Conservation (phyloP, 2,888 invertebrate genomes). For the Apamea epomidion region DNA sequence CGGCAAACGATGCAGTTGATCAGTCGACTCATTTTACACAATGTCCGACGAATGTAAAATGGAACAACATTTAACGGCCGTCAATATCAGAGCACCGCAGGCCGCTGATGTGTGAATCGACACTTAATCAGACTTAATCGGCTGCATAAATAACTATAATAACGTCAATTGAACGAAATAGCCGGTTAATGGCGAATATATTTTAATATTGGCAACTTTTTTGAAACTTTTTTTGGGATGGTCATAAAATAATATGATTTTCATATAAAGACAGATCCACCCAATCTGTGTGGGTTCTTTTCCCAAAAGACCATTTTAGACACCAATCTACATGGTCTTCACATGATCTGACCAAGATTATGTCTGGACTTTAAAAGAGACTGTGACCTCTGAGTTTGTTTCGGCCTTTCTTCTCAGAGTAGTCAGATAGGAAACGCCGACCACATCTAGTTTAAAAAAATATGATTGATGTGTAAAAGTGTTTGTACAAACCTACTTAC, state of each 20-base stretch:
- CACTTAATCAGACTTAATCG: conserved; percentile 67
- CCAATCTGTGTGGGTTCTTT: too few species aligned
- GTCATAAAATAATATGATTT: not conserved
- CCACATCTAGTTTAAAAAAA: too few species aligned
- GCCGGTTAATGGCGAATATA: conserved; percentile 29
- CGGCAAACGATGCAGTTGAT: conserved; percentile 18
- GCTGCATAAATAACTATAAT: conserved; percentile 61
- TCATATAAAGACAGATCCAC: too few species aligned
- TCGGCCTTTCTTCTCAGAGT: too few species aligned
- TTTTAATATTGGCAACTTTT: conserved; percentile 44
- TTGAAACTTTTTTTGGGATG: not conserved
- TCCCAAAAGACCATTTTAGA: too few species aligned
- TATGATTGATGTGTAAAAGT: too few species aligned
- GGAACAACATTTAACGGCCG: conserved; percentile 51
- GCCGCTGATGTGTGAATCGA: conserved; percentile 62
- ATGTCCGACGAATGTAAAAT: conserved; percentile 49
- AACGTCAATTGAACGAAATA: conserved; percentile 53
- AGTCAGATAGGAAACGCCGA: too few species aligned
- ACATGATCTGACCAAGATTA: too few species aligned
- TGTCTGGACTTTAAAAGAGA: too few species aligned
- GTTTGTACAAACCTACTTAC: too few species aligned
- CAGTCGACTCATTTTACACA: conserved; percentile 45
- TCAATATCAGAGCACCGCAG: conserved; percentile 61
- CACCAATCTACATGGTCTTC: too few species aligned
- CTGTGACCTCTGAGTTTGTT: too few species aligned